Evolutionary conservation across 2,113 vertebrate species (phyloP), one percentile per base, ranked within the genome.

Genomic region (Hirundichthys speculiger): DNA sequence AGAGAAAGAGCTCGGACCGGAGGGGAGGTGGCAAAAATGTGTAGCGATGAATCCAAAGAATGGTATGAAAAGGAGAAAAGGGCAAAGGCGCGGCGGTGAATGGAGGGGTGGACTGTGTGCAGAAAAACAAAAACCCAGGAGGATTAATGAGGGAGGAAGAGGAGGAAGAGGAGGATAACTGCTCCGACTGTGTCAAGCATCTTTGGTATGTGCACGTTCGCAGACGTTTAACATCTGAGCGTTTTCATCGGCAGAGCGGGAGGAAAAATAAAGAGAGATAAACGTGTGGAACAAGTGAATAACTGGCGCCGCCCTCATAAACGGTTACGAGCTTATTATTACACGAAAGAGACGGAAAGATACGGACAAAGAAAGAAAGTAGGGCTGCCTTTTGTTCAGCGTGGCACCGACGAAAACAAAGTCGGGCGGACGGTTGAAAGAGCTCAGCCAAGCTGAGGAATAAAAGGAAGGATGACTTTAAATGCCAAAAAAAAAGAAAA

Each of bases 51-150:
- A 77, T 83, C 78, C 16, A 13, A 76, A 85, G 84, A 88, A 91
- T 73, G 75, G 85, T 41, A 82, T 91, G 84, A 84, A 84, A 85
- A 89, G 78, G 30, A 75, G 73, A 63, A 73, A 62, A 73, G 75
- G 77, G 64, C 55, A 69, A 70, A 82, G 71, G 81, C 41, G 19
- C 43, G 2, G 58, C 56, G 30, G 58, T 64, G 82, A 78, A 79
- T 65, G 70, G 56, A 60, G 24, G 52, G 51, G 45, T 43, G 56
- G 69, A 77, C 74, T 80, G 61, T 15, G n/a, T 41, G 40, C 40
- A 41, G 40, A 41, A 15, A 41, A 15, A 6, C 40, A 41, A n/a
- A n/a, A n/a, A n/a, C n/a, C n/a, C n/a, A n/a, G 40, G 14, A 38
- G 34, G 34, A 38, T 38, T 38, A 66, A 75, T 69, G n/a, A 69